phyloP scores from a whole-genome alignment of 2,888 invertebrate species.

The Pyrgus malvae region DNA sequence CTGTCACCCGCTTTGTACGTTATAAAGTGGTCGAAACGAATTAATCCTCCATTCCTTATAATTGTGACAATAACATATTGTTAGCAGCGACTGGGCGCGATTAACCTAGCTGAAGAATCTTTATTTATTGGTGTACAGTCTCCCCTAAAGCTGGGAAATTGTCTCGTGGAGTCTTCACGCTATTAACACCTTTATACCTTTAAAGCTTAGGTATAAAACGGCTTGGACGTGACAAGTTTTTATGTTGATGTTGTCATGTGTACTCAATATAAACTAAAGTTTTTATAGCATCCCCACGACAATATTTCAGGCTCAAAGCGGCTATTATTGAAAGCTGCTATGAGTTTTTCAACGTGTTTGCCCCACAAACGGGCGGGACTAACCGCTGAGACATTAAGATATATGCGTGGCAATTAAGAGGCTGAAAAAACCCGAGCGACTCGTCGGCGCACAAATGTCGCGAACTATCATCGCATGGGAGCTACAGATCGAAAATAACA shows the following conservation, averaged over 20 bases:
- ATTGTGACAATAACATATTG: conserved; percentile 70
- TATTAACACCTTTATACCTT: conserved; percentile 6
- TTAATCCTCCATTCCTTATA: conserved; percentile 62
- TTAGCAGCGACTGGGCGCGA: conserved; percentile 49
- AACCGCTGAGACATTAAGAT: conserved; percentile 44
- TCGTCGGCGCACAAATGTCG: conserved; percentile 52
- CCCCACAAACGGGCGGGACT: conserved; percentile 40
- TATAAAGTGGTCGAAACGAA: conserved; percentile 67
- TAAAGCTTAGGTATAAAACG: conserved; percentile 16
- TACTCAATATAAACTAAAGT: conserved; percentile 45
- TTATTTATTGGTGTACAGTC: conserved; percentile 50
- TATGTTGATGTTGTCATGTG: conserved; percentile 22
- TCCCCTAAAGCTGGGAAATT: conserved; percentile 26
- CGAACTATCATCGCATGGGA: conserved; percentile 65
- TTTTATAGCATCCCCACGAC: conserved; percentile 49
- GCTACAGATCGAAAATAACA: conserved; percentile 58
- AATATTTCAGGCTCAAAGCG: conserved; percentile 51
- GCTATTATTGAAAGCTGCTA: conserved; percentile 51
- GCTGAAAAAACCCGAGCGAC: conserved; percentile 58
- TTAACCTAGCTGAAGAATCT: conserved; percentile 52
- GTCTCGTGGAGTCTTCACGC: neutral
- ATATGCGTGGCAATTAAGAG: conserved; percentile 69
- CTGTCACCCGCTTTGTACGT: conserved; percentile 41
- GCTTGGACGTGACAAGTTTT: conserved; percentile 12
- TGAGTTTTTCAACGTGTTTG: conserved; percentile 45